These are phyloP conservation scores for Trochalopteron elliotii DNA, from an alignment of 2,113 vertebrate species.

Conservation along the genomic window DNA sequence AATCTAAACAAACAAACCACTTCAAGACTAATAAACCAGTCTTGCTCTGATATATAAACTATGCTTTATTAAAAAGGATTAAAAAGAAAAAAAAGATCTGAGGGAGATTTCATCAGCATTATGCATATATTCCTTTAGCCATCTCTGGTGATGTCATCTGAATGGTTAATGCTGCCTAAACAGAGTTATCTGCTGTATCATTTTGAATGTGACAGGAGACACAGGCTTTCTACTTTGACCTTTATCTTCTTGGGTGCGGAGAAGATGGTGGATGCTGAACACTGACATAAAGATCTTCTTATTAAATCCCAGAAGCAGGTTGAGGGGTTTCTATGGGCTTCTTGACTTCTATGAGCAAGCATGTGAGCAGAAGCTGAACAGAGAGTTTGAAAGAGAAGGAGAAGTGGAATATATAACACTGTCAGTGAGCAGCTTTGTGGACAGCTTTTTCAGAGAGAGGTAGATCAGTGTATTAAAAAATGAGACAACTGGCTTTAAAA, in stretches of 20 bases:
- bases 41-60: neutral
- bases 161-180: neutral
- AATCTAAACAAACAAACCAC: slow-evolving; percentile 13
- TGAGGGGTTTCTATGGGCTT: neutral
- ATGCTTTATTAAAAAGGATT: neutral
- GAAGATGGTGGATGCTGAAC: neutral
- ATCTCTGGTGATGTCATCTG: neutral
- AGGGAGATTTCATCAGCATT: neutral
- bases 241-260: neutral
- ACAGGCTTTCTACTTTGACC: neutral
- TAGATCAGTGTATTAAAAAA: neutral
- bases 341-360: neutral
- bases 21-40: slow-evolving; percentile 11
- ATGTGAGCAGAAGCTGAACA: neutral
- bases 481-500: neutral
- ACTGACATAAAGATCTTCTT: neutral
- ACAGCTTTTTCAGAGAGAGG: neutral
- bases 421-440: neutral
- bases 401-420: neutral
- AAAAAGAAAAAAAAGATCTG: neutral
- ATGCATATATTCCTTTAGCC: neutral
- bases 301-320: neutral
- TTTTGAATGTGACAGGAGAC: neutral
- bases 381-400: neutral
- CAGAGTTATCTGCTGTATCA: neutral